phyloP scores from a whole-genome alignment of 2,888 invertebrate genomes.

The Lymantria dispar region DNA sequence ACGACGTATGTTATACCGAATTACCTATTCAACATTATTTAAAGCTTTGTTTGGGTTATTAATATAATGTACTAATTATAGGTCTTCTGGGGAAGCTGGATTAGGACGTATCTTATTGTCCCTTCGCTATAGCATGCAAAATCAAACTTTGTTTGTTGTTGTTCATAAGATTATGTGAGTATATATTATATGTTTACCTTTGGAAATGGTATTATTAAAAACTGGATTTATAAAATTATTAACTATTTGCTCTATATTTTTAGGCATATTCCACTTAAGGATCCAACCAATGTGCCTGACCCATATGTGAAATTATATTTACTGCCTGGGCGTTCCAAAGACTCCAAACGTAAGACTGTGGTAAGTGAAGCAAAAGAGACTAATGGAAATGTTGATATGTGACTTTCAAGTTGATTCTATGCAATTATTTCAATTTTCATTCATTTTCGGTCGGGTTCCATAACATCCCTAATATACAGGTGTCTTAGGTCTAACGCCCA shows the following conservation, averaged over 20 bases:
- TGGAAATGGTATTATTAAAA: too few species aligned
- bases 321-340: constrained; percentile 91
- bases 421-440: too few species aligned
- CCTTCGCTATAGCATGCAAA: constrained; percentile 90
- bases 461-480: too few species aligned
- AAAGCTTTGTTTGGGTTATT: not conserved
- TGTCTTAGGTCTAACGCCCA: too few species aligned
- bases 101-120: constrained; percentile 93
- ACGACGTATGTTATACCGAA: constrained; percentile 65
- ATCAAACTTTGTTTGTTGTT: constrained; percentile 91
- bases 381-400: not conserved
- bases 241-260: not conserved
- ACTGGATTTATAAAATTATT: too few species aligned
- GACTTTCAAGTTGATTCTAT: too few species aligned
- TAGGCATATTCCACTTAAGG: constrained; percentile 90
- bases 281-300: constrained; percentile 92
- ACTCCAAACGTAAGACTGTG: constrained; percentile 92
- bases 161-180: constrained; percentile 95
- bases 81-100: constrained; percentile 87
- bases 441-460: too few species aligned
- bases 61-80: constrained; percentile 34
- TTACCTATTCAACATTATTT: not conserved
- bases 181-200: constrained; percentile 1
- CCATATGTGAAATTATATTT: constrained; percentile 95
- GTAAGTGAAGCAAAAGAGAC: constrained; percentile 62